Conservation (phyloP, 2,113 vertebrate genomes). For the Percina caprodes region DNA sequence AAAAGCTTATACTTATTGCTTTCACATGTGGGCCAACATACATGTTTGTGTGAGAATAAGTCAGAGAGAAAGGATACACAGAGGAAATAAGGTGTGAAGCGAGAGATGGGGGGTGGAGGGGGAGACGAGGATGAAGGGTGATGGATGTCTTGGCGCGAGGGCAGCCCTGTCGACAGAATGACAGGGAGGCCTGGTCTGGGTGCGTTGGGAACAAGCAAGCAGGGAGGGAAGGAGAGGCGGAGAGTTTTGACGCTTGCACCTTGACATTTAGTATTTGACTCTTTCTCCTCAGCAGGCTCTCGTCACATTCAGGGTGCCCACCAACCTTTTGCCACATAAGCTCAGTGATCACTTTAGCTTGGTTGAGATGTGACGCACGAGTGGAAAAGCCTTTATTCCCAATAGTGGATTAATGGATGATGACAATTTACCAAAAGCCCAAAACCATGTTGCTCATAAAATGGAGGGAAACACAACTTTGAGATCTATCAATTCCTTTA, state of each 20-base stretch:
- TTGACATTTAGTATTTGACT: conserved; percentile 68
- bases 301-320: conserved; percentile 14
- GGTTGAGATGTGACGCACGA: conserved; percentile 19
- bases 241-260: conserved; percentile 47
- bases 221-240: neutral
- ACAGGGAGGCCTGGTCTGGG: conserved; percentile 31
- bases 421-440: conserved; percentile 38
- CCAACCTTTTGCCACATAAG: conserved; percentile 31
- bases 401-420: conserved; percentile 47
- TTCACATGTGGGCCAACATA: neutral
- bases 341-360: conserved; percentile 45
- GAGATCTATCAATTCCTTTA: conserved; percentile 18
- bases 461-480: conserved; percentile 12
- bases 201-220: conserved; percentile 20
- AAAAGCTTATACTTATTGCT: neutral
- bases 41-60: neutral
- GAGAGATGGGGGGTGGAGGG: neutral
- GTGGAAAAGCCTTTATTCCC: conserved; percentile 28
- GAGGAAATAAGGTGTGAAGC: neutral
- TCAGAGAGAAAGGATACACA: neutral
- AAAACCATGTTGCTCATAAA: conserved; percentile 21
- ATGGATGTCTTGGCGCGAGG: conserved; percentile 41
- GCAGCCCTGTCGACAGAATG: conserved; percentile 35
- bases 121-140: conserved; percentile 22
- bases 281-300: conserved; percentile 34